Conservation (phyloP, 2,113 vertebrate species). For the Thunnus maccoyii region DNA sequence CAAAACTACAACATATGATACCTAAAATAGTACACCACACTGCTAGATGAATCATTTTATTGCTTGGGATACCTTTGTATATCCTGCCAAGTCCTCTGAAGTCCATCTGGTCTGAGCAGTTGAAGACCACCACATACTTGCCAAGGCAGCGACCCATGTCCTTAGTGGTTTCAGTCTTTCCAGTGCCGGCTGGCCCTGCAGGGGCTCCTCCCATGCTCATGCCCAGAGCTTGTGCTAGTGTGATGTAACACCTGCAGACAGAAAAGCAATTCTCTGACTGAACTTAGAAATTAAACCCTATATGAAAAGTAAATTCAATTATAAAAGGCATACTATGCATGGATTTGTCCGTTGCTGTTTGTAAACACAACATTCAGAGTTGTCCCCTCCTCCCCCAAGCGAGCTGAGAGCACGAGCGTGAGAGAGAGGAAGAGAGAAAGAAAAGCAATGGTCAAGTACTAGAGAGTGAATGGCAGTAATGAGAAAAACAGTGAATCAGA, state of each 20-base stretch:
- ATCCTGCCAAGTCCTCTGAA: slow-evolving; percentile 92
- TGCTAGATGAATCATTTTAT: background rate
- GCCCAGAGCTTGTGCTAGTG: slow-evolving; percentile 89
- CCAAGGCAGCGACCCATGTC: slow-evolving; percentile 93
- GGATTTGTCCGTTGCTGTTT: too few species aligned
- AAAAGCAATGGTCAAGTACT: too few species aligned
- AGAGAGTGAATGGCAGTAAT: too few species aligned
- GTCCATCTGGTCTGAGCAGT: slow-evolving; percentile 94
- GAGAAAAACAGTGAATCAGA: too few species aligned
- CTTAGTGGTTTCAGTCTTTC: slow-evolving; percentile 85
- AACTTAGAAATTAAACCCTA: background rate
- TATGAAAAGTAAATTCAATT: background rate
- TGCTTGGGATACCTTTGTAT: slow-evolving; percentile 87
- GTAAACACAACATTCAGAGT: too few species aligned
- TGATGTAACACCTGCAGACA: slow-evolving; percentile 89
- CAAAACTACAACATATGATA: background rate
- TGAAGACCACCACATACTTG: slow-evolving; percentile 93
- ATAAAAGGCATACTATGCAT: background rate
- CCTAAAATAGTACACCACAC: background rate
- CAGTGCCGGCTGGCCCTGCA: slow-evolving; percentile 87
- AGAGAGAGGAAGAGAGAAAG: too few species aligned
- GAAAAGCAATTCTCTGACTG: background rate
- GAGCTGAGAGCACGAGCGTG: too few species aligned
- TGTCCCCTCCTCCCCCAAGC: too few species aligned
- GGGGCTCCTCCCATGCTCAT: slow-evolving; percentile 95